These are phyloP conservation scores for Drosophila orosa DNA, from an alignment of 1,140 invertebrate genomes.

Conservation along the genomic window DNA sequence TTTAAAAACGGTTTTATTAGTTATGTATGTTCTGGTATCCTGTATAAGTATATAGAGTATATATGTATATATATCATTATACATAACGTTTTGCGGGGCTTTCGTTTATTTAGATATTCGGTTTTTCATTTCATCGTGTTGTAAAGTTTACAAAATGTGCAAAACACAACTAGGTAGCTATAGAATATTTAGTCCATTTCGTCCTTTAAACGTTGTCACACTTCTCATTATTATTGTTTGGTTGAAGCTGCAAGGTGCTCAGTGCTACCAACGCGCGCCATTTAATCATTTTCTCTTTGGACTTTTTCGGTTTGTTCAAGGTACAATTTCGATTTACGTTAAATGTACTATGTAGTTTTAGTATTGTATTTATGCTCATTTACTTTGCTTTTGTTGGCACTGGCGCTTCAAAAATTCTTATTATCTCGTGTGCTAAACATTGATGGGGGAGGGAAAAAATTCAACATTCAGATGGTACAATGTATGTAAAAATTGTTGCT, in stretches of 20 bases:
- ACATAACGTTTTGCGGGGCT: slow-evolving; percentile 53
- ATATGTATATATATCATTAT: slow-evolving; percentile 50
- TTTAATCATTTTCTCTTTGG: slow-evolving; percentile 21
- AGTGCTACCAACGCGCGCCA: slow-evolving; percentile 17
- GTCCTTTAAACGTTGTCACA: slow-evolving; percentile 3
- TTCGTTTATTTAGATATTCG: slow-evolving; percentile 42
- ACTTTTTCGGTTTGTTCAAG: slow-evolving; percentile 56
- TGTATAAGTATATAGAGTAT: slow-evolving; percentile 58
- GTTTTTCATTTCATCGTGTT: slow-evolving; percentile 55
- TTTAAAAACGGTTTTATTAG: slow-evolving; percentile 79
- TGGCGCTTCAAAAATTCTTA: slow-evolving; percentile 46
- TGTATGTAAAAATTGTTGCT: slow-evolving; percentile 62
- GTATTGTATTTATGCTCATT: slow-evolving; percentile 23
- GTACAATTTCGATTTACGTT: slow-evolving; percentile 62
- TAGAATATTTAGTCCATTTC: slow-evolving; percentile 41
- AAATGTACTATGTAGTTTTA: slow-evolving; percentile 26
- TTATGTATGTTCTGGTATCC: slow-evolving; percentile 68
- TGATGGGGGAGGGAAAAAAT: slow-evolving; percentile 65
- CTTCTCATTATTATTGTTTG: slow-evolving; percentile 57
- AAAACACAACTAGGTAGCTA: slow-evolving; percentile 77
- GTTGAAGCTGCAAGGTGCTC: slow-evolving; percentile 23
- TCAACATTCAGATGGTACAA: slow-evolving; percentile 77
- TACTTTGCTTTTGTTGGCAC: slow-evolving; percentile 58
- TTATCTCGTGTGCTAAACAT: slow-evolving; percentile 65
- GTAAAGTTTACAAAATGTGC: slow-evolving; percentile 82